A percentile compares a stretch with the other conserved stretches of the same genome.
Conservation (phyloP, 2,113 vertebrate genomes). For the Pteropus alecto region DNA sequence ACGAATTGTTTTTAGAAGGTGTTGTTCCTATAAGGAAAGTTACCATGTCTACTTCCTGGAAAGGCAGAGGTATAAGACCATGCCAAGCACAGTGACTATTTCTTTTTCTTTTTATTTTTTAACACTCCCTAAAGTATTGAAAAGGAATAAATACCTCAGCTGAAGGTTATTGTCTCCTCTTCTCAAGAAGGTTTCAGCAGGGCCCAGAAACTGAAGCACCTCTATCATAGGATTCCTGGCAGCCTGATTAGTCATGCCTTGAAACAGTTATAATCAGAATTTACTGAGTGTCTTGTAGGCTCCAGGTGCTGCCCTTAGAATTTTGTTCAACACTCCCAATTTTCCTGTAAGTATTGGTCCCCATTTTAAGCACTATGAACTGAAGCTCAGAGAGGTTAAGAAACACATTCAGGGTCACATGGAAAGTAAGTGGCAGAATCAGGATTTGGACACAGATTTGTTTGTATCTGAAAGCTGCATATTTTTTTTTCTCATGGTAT, state of each 20-base stretch:
- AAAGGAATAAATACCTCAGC: background rate
- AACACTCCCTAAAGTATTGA: background rate
- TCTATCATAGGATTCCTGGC: background rate
- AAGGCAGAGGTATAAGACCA: slow-evolving; percentile 1
- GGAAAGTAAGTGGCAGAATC: background rate
- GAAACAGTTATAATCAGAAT: background rate
- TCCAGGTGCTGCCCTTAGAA: background rate
- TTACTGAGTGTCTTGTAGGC: slow-evolving; percentile 2
- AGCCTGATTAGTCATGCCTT: background rate
- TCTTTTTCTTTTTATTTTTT: background rate
- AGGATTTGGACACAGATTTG: background rate
- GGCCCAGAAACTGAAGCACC: background rate
- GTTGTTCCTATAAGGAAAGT: background rate
- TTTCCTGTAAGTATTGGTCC: background rate
- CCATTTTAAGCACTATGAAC: background rate
- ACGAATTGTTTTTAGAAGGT: background rate
- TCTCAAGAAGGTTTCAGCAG: background rate
- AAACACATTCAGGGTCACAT: background rate
- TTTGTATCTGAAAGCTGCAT: background rate
- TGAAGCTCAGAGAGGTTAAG: background rate
- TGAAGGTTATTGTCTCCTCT: background rate
- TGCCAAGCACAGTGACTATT: background rate
- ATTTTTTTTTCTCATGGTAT: background rate
- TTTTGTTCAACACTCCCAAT: background rate
- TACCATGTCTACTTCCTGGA: background rate